Evolutionary conservation across 2,888 invertebrate species (phyloP).

Genomic region (Tenthredo livida): DNA sequence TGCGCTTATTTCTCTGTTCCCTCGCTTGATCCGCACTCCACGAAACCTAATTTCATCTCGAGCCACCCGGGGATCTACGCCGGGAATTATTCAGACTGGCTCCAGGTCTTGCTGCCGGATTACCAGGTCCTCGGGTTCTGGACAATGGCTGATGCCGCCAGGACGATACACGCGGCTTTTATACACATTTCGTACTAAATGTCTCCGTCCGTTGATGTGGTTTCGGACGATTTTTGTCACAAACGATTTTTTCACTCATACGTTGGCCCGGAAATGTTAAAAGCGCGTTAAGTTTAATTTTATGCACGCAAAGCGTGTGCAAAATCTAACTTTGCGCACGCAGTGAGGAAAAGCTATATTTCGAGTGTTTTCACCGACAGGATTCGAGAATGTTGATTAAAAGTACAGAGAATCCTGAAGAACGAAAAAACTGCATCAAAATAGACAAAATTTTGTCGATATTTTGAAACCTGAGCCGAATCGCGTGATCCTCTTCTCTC

Average conservation of each 20-base stretch:
- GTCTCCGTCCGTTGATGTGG: too few relatives aligned
- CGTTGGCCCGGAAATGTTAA: background rate
- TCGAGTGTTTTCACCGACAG: background rate
- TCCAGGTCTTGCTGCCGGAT: constrained; percentile 8
- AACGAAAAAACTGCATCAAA: background rate
- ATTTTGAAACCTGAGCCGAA: background rate
- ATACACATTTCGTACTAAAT: background rate
- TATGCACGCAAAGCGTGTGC: too few relatives aligned
- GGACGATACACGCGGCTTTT: background rate
- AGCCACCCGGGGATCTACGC: constrained; percentile 37
- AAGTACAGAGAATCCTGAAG: background rate
- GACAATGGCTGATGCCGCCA: constrained; percentile 14
- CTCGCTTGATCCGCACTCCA: constrained; percentile 35
- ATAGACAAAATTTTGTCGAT: background rate
- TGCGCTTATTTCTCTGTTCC: constrained; percentile 28
- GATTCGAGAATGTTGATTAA: background rate
- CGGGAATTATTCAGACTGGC: constrained; percentile 22
- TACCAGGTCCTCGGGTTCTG: constrained; percentile 18
- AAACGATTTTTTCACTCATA: background rate
- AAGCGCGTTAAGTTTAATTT: too few relatives aligned
- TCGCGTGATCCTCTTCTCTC: background rate
- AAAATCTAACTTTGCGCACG: too few relatives aligned
- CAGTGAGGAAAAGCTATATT: too few relatives aligned
- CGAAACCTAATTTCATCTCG: constrained; percentile 37
- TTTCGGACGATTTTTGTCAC: background rate